Conservation (phyloP, 2,797 vertebrate species). For the Ceyx erithaca region DNA sequence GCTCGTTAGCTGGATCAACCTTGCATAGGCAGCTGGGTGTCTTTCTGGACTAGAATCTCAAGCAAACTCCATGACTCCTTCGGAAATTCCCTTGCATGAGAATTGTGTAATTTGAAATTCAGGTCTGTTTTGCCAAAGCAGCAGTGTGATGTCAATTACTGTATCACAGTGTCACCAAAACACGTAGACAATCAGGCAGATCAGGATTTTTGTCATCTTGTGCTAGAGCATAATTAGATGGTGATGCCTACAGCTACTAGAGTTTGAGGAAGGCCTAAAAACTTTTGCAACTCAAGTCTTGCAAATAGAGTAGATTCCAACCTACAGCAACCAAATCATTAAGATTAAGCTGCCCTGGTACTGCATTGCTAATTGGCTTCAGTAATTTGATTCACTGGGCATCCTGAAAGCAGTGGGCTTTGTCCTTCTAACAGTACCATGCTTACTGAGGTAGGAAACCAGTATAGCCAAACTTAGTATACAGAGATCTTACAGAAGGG, state of each 20-base stretch:
- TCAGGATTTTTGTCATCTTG: neutral
- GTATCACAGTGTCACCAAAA: neutral
- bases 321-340: neutral
- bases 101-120: neutral
- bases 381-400: neutral
- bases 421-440: neutral
- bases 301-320: neutral
- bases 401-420: neutral
- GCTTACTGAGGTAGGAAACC: neutral
- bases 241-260: neutral
- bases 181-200: neutral
- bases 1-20: neutral
- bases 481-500: neutral
- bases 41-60: neutral
- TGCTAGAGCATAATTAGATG: neutral
- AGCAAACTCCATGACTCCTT: neutral
- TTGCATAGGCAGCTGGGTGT: neutral
- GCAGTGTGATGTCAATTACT: neutral
- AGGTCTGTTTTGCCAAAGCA: neutral
- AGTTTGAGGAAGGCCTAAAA: neutral
- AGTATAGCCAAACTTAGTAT: neutral
- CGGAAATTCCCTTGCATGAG: neutral
- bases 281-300: neutral
- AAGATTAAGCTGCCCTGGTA: neutral
- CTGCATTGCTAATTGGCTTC: fast-evolving